A percentile compares a stretch with the other conserved stretches of the same genome.
Conservation (phyloP, 2,888 invertebrate genomes). For the Metopia argyrocephala region DNA sequence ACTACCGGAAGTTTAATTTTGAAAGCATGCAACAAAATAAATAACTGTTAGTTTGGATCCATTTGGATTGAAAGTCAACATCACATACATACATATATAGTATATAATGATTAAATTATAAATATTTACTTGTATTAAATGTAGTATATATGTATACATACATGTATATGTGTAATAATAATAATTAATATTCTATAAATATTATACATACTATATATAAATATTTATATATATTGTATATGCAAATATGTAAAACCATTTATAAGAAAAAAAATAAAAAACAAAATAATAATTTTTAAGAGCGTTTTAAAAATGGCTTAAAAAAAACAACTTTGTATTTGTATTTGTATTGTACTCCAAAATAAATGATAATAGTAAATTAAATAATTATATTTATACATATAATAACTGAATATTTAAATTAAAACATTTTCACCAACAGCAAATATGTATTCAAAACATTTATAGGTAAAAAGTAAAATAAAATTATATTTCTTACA, state of each 20-base stretch:
- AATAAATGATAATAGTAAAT: slow-evolving; percentile 18
- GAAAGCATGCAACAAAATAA: not conserved
- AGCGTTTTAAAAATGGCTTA: slow-evolving; percentile 58
- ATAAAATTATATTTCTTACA: slow-evolving; percentile 52
- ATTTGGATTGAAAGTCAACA: not conserved
- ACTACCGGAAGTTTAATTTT: slow-evolving; percentile 14
- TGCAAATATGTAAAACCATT: slow-evolving; percentile 22
- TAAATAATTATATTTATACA: slow-evolving; percentile 23
- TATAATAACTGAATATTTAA: slow-evolving; percentile 42
- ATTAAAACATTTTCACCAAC: slow-evolving; percentile 44
- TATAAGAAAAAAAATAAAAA: slow-evolving; percentile 21
- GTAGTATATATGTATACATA: slow-evolving; percentile 54
- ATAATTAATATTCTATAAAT: slow-evolving; percentile 45
- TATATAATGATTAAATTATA: slow-evolving; percentile 33
- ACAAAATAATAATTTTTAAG: slow-evolving; percentile 41
- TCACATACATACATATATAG: slow-evolving; percentile 2
- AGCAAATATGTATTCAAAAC: slow-evolving; percentile 9
- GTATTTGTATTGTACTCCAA: slow-evolving; percentile 54
- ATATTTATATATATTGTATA: slow-evolving; percentile 23
- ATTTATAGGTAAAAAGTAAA: not conserved
- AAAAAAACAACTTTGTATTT: too few species aligned
- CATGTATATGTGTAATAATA: slow-evolving; percentile 29
- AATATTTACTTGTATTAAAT: slow-evolving; percentile 64
- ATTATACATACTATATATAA: slow-evolving; percentile 48
- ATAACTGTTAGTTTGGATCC: not conserved